A percentile compares a stretch with the other conserved stretches of the same genome.
Evolutionary conservation across 2,888 invertebrate genomes (phyloP).

Genomic region (Papilio elwesi): DNA sequence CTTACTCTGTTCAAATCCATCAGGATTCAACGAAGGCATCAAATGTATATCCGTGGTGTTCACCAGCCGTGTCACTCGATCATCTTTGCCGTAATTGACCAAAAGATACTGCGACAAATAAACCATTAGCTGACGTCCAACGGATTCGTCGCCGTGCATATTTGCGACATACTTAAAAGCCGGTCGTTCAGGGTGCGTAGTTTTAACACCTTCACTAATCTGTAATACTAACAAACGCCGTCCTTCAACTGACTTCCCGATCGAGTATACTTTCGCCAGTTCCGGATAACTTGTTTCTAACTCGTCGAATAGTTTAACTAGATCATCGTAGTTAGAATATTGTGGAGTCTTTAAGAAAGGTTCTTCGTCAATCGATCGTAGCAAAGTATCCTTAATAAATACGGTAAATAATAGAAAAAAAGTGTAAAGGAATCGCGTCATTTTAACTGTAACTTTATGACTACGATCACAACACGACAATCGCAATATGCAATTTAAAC

Average conservation of each 20-base stretch:
- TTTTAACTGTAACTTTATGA: slow-evolving; percentile 38
- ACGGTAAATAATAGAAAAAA: slow-evolving; percentile 66
- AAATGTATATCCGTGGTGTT: slow-evolving; percentile 96
- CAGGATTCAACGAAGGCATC: slow-evolving; percentile 98
- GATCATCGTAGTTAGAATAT: slow-evolving; percentile 89
- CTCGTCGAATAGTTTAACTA: slow-evolving; percentile 86
- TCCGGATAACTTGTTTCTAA: slow-evolving; percentile 87
- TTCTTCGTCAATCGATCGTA: slow-evolving; percentile 74
- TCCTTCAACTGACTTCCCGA: slow-evolving; percentile 93
- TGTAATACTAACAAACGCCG: slow-evolving; percentile 92
- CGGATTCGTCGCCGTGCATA: slow-evolving; percentile 98
- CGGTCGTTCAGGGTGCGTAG: slow-evolving; percentile 86
- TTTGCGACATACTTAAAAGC: slow-evolving; percentile 97
- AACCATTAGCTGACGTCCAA: slow-evolving; percentile 93
- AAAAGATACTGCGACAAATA: slow-evolving; percentile 94
- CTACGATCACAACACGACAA: slow-evolving; percentile 29
- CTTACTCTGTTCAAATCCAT: slow-evolving; percentile 94
- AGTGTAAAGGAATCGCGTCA: slow-evolving; percentile 39
- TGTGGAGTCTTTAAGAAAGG: slow-evolving; percentile 83
- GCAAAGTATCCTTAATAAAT: slow-evolving; percentile 63
- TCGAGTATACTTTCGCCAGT: slow-evolving; percentile 87
- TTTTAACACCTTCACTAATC: slow-evolving; percentile 88
- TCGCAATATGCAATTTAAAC: slow-evolving; percentile 45
- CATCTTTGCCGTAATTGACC: slow-evolving; percentile 87
- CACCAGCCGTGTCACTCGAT: slow-evolving; percentile 89